Evolutionary conservation across 2,797 vertebrate species (phyloP), one percentile per base, ranked within the genome.

Genomic region (Periparus ater): DNA sequence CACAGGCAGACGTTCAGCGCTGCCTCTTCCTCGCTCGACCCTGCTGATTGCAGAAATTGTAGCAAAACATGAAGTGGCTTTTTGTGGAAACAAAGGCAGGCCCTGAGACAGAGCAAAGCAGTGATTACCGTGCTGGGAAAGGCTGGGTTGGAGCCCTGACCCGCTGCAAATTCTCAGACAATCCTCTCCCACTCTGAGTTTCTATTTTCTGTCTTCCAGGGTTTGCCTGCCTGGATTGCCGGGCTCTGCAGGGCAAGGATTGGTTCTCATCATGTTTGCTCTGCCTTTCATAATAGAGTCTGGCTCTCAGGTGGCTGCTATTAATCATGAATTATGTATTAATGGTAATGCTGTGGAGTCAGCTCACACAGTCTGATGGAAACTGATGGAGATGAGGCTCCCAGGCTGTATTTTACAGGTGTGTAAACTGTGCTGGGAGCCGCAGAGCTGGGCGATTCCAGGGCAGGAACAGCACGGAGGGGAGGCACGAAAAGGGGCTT

Each of bases 261-360:
- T 82, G 51, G 4, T 13, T 61, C 84, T 82, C 53, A 20, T 2
- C 4, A 10, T 84, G 58, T 91, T 96, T 93, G 65, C 84, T 74
- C 57, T 89, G 65, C 81, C 83, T 76, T 38, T 38, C 63, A 34
- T 79, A 29, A 85, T 11, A 60, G 61, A 73, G 45, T 25, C 76
- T 67, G 71, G 53, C 45, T 93, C 84, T 93, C 22, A 1, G 38
- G 50, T 67, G 88, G 74, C 36, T 70, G 78, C 74, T 87, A 6
- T 73, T 91, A 74, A 71, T 50, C 23, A 91, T 91, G 84, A 92
- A 95, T 95, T 87, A 92, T 74, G 45, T 26, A 89, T 93, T 84
- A 15, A 74, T 2, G 6, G 55, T 23, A 44, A 70, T 12, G 29
- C 36, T 42, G 40, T 27, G 42, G 23, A 68, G 77, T 17, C 32